phyloP scores from a whole-genome alignment of 2,888 invertebrate genomes.

The Drosophila longiperda region DNA sequence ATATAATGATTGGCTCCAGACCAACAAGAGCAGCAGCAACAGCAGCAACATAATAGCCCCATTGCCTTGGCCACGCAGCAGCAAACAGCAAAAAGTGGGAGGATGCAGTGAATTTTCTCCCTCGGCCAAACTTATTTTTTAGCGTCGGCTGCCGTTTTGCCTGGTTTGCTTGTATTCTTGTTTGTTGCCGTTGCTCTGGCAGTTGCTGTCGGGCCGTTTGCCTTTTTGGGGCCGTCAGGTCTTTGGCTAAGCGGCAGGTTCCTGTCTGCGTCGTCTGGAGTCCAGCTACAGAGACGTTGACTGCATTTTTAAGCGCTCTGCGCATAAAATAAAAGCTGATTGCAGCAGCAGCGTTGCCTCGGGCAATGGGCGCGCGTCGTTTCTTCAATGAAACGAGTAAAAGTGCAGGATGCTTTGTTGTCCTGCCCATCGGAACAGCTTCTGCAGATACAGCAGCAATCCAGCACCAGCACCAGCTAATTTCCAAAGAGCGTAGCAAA shows the following conservation, averaged over 20 bases:
- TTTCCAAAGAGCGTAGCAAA: constrained; percentile 52
- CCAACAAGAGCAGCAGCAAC: constrained; percentile 50
- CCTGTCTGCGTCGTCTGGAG: constrained; percentile 69
- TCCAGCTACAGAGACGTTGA: constrained; percentile 67
- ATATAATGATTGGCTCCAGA: constrained; percentile 77
- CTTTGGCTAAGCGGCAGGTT: constrained; percentile 80
- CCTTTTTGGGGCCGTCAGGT: constrained; percentile 79
- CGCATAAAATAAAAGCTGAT: constrained; percentile 81
- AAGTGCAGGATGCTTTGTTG: constrained; percentile 80
- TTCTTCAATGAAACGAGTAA: constrained; percentile 78
- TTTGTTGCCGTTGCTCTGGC: constrained; percentile 32
- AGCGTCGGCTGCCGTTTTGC: constrained; percentile 51
- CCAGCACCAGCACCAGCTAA: constrained; percentile 81
- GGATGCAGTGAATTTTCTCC: constrained; percentile 82
- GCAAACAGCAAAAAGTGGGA: constrained; percentile 82
- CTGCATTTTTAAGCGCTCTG: constrained; percentile 79
- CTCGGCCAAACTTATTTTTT: constrained; percentile 63
- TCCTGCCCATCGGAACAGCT: constrained; percentile 81
- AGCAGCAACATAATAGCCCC: constrained; percentile 65
- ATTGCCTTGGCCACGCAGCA: constrained; percentile 54
- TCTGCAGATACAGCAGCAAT: constrained; percentile 83
- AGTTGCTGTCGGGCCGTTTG: constrained; percentile 72
- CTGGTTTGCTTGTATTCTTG: constrained; percentile 30
- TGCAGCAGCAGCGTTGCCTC: constrained; percentile 57
- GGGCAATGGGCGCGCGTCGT: constrained; percentile 59